Percentiles rank a stretch among this genome's conserved stretches.
These are phyloP conservation scores for Leiothrix lutea DNA, from an alignment of 2,113 vertebrate genomes.

Conservation along the genomic window DNA sequence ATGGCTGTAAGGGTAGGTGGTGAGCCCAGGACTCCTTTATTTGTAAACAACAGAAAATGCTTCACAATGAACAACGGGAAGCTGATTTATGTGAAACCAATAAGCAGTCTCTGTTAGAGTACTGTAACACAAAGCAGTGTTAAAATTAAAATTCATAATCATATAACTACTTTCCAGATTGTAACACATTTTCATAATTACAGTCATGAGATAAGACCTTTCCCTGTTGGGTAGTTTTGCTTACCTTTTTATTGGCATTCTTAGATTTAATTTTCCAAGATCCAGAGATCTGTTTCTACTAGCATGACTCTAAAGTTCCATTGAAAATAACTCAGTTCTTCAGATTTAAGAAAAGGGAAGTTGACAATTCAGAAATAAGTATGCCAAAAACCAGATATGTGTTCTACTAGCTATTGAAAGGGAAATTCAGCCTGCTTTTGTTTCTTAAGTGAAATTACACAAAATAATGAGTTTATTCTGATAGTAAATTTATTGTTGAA, in stretches of 20 bases:
- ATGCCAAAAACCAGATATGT: neutral
- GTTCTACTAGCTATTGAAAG: neutral
- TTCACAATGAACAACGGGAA: neutral
- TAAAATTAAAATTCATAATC: slow-evolving; percentile 47
- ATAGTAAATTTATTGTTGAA: neutral
- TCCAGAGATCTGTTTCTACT: slow-evolving; percentile 31
- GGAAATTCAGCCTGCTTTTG: neutral
- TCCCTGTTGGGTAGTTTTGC: slow-evolving; percentile 26
- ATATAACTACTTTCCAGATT: slow-evolving; percentile 30
- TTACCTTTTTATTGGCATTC: slow-evolving; percentile 50
- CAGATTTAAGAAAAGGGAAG: slow-evolving; percentile 5
- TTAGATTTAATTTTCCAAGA: slow-evolving; percentile 52
- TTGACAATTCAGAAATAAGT: slow-evolving; percentile 1
- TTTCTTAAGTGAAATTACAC: neutral
- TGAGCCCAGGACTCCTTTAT: neutral
- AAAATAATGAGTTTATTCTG: neutral
- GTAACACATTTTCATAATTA: neutral
- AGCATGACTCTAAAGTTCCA: slow-evolving; percentile 24
- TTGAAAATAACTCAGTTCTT: slow-evolving; percentile 49
- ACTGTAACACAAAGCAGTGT: neutral
- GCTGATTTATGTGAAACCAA: slow-evolving; percentile 21
- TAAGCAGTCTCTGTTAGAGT: neutral
- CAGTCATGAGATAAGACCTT: neutral
- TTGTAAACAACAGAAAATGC: neutral
- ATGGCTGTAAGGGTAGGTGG: neutral